Percentiles rank a stretch among this genome's conserved stretches.
Conservation (phyloP, 1,140 invertebrate species). For the Camponotus pennsylvanicus region DNA sequence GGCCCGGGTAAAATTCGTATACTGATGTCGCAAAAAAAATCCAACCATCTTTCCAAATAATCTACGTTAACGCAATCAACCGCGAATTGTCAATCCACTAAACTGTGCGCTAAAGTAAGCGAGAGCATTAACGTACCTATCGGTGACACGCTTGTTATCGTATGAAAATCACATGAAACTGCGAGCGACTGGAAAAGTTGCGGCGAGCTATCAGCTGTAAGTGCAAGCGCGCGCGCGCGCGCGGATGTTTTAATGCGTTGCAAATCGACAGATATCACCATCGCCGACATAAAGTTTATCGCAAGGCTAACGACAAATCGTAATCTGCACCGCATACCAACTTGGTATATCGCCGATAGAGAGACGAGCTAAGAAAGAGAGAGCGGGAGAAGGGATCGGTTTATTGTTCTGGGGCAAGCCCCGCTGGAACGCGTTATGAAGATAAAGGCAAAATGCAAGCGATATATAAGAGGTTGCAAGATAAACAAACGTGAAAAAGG, state of each 20-base stretch:
- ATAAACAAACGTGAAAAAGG: conserved; percentile 58
- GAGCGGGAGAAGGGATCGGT: conserved; percentile 6
- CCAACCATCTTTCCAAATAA: conserved; percentile 4
- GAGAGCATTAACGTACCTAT: conserved; percentile 38
- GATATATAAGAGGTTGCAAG: conserved; percentile 38
- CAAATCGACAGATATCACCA: conserved; percentile 79
- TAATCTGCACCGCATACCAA: conserved; percentile 80
- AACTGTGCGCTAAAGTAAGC: conserved; percentile 16
- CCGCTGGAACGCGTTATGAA: conserved; percentile 39
- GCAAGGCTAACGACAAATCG: conserved; percentile 83
- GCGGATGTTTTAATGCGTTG: conserved; percentile 78
- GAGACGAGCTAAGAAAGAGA: background rate
- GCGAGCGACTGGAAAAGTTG: conserved; percentile 43
- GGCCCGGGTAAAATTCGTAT: background rate
- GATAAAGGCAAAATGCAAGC: conserved; percentile 53
- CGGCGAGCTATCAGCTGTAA: conserved; percentile 26
- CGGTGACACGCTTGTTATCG: conserved; percentile 46
- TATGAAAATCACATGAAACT: conserved; percentile 40
- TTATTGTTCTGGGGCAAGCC: conserved; percentile 62
- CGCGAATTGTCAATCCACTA: conserved; percentile 8
- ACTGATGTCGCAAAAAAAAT: background rate
- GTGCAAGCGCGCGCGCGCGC: conserved; percentile 44
- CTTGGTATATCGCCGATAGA: conserved; percentile 49
- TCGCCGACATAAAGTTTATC: conserved; percentile 82
- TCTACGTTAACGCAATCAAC: background rate